Base-by-base conservation (phyloP, 2,888 invertebrate species). In the Bellardia pandia region DNA sequence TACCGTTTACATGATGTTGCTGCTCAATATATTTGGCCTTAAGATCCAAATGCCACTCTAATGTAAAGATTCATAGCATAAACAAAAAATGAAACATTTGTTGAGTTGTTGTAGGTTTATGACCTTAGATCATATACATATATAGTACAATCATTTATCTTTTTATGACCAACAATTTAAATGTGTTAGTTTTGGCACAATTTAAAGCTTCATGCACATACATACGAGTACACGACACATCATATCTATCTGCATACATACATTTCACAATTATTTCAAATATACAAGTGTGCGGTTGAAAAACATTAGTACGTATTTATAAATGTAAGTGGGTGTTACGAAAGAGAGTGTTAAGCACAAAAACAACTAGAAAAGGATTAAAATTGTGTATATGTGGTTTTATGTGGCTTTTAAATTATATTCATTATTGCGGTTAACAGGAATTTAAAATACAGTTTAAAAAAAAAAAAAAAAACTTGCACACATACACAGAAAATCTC, bases 141-240 rank as follows among this genome's bases (percentile, higher is more conserved):
- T n/a, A n/a, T n/a, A n/a, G n/a, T 77, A 60, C 33, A 76, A 77
- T 53, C 62, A 72, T 85, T 78, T 85, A 87, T 85, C 78, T 74
- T 71, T 87, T 81, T 85, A 71, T 81, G 80, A 56, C 79, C 74
- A 85, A 74, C 72, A 81, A 68, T 77, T 74, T 78, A 66, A 87
- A 85, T 77, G 84, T 84, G 79, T 75, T 68, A 72, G 66, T 77
- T 84, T 71, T 84, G 80, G 42, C 80, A 74, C 84, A 81, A 42
- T 81, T 87, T 85, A 48, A 80, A 76, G 8, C 42, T 68, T 58
- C n/a, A 48, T n/a, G 45, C 42, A 16, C 33, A 68, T 5, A 53
- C 2, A 42, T 3, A 9, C 14, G 30, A 42, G n/a, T 3, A 42
- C 3, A 45, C 23, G 30, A 33, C 23, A 56, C 45, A 66, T 75